Percentiles rank a stretch among this genome's conserved stretches.
Evolutionary conservation across 1,140 invertebrate species (phyloP).

Genomic region (Trichonephila inaurata): DNA sequence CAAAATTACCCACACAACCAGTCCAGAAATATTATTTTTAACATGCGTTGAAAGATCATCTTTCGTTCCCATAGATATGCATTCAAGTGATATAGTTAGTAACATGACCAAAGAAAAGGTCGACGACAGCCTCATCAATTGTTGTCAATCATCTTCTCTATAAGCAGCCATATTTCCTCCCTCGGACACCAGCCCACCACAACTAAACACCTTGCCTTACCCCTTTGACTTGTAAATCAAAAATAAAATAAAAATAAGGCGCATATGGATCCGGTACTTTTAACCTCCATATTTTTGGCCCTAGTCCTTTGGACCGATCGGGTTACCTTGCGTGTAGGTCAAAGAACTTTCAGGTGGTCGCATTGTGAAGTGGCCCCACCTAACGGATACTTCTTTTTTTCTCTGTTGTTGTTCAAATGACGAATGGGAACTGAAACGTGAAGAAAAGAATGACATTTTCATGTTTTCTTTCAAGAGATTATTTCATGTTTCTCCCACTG

Average conservation of each 20-base stretch:
- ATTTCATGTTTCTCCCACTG: background rate
- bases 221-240: conserved; percentile 56
- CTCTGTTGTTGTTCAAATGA: conserved; percentile 6
- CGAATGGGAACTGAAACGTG: conserved; percentile 27
- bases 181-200: background rate
- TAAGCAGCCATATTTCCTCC: conserved; percentile 35
- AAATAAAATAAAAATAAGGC: background rate
- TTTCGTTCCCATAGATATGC: background rate
- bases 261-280: conserved; percentile 43
- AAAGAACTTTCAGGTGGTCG: conserved; percentile 36
- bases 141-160: conserved; percentile 53
- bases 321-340: conserved; percentile 52
- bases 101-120: background rate
- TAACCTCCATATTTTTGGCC: background rate
- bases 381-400: conserved; percentile 46
- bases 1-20: background rate
- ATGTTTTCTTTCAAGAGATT: conserved; percentile 23
- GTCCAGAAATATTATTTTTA: background rate
- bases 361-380: conserved; percentile 33
- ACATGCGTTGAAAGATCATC: background rate
- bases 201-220: conserved; percentile 21
- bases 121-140: conserved; percentile 40
- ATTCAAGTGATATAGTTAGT: conserved; percentile 43
- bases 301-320: conserved; percentile 27
- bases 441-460: background rate